These are phyloP conservation scores for Syrrhaptes paradoxus DNA, from an alignment of 2,113 vertebrate species.

Conservation along the genomic window DNA sequence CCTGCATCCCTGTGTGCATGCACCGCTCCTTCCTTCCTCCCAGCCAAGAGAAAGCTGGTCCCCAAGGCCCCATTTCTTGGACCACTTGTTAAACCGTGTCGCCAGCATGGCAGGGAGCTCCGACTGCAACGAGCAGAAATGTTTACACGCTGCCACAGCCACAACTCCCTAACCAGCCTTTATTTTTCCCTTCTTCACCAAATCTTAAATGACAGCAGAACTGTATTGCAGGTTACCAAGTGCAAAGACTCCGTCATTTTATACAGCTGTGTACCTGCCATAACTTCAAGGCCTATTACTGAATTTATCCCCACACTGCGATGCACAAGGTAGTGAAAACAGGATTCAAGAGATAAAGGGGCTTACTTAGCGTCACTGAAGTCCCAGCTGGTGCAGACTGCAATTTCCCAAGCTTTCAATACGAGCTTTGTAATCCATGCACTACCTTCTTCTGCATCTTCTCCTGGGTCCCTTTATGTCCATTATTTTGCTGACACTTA, in stretches of 20 bases:
- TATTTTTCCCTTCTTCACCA: background rate
- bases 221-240: fast-evolving
- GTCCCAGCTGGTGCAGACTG: background rate
- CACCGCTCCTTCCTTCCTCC: background rate
- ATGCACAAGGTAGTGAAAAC: background rate
- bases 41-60: background rate
- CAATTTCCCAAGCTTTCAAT: background rate
- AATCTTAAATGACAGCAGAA: background rate
- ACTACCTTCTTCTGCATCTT: background rate
- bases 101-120: background rate
- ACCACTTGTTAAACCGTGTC: background rate
- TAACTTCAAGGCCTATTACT: background rate
- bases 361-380: background rate
- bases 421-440: fast-evolving
- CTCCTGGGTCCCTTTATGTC: background rate
- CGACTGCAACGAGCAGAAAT: fast-evolving
- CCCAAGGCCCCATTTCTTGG: background rate
- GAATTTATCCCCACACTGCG: background rate
- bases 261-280: background rate
- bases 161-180: background rate
- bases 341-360: background rate
- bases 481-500: background rate
- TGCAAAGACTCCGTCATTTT: too few species aligned
- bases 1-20: fast-evolving
- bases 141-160: background rate